Percentiles rank a stretch among this genome's conserved stretches.
Conservation (phyloP, 2,888 invertebrate genomes). For the Steinernema scapterisci region DNA sequence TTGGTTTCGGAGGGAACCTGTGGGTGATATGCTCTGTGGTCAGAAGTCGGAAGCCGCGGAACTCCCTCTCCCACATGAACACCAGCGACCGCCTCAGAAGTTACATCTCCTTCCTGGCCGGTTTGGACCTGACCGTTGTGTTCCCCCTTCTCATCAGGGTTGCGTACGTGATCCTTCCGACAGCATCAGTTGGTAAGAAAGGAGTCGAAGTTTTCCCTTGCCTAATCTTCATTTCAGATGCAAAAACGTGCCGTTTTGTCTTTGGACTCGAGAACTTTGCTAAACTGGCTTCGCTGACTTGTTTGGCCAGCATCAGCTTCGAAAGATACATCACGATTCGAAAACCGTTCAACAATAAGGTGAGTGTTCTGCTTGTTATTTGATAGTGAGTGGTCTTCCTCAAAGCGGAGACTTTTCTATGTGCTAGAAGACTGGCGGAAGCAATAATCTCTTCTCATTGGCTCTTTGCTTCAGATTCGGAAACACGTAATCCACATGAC, state of each 20-base stretch:
- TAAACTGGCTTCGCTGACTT: constrained; percentile 61
- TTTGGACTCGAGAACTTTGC: constrained; percentile 60
- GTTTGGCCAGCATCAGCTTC: constrained; percentile 63
- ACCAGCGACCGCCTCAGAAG: constrained; percentile 49
- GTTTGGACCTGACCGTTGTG: constrained; percentile 62
- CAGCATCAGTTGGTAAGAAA: constrained; percentile 55
- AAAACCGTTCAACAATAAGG: constrained; percentile 63
- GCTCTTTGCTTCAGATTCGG: constrained; percentile 51
- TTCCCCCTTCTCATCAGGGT: constrained; percentile 56
- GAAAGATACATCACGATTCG: constrained; percentile 64
- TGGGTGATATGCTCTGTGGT: constrained; percentile 65
- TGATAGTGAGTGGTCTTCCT: too few relatives aligned
- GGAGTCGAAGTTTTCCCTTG: neutral
- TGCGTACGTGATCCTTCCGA: constrained; percentile 57
- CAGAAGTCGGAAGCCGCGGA: constrained; percentile 55
- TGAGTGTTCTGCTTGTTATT: too few relatives aligned
- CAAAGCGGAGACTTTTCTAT: too few relatives aligned
- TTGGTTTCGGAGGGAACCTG: constrained; percentile 61
- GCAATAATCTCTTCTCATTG: neutral
- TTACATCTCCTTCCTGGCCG: constrained; percentile 63
- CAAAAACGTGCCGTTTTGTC: constrained; percentile 53
- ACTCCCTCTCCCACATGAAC: constrained; percentile 33
- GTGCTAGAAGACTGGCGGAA: neutral
- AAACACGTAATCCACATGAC: constrained; percentile 59
- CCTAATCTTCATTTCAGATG: too few relatives aligned